Evolutionary conservation across 1,140 invertebrate species (phyloP).

Genomic region (Tetraneura akinire): DNA sequence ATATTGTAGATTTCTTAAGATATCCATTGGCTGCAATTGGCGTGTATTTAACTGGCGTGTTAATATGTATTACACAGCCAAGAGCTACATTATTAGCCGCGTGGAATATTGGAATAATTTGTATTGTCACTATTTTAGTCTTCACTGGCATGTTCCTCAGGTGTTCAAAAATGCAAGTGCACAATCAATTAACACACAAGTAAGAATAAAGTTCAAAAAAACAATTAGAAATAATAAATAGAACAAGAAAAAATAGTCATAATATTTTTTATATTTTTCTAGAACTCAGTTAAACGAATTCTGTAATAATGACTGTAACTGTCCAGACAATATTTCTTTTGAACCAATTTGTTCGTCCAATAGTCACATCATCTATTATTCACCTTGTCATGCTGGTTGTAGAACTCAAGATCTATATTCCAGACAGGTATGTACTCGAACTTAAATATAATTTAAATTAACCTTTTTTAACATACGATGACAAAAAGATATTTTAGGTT

Average conservation of each 20-base stretch:
- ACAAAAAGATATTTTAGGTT: neutral
- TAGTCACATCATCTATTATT: constrained; percentile 48
- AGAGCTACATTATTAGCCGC: constrained; percentile 38
- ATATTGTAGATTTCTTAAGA: constrained; percentile 34
- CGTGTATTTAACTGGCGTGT: constrained; percentile 28
- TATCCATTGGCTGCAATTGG: constrained; percentile 38
- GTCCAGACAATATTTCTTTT: constrained; percentile 43
- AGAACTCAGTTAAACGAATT: constrained; percentile 2
- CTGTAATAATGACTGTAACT: constrained; percentile 48
- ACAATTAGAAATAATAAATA: no score
- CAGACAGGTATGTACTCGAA: neutral
- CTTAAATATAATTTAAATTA: neutral
- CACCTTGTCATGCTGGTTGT: constrained; percentile 51
- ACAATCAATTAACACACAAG: constrained; percentile 35
- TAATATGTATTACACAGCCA: constrained; percentile 38
- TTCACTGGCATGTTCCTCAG: constrained; percentile 30
- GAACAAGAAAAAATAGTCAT: no score
- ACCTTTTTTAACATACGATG: neutral
- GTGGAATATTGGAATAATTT: constrained; percentile 43
- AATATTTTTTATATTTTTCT: neutral
- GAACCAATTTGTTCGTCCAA: constrained; percentile 48
- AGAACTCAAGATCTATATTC: constrained; percentile 28
- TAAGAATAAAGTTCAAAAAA: neutral
- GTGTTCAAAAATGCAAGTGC: constrained; percentile 43
- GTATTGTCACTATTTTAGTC: constrained; percentile 31